Percentiles rank a stretch among this genome's conserved stretches.
Conservation (phyloP, 2,797 vertebrate species). For the Anas bahamensis region DNA sequence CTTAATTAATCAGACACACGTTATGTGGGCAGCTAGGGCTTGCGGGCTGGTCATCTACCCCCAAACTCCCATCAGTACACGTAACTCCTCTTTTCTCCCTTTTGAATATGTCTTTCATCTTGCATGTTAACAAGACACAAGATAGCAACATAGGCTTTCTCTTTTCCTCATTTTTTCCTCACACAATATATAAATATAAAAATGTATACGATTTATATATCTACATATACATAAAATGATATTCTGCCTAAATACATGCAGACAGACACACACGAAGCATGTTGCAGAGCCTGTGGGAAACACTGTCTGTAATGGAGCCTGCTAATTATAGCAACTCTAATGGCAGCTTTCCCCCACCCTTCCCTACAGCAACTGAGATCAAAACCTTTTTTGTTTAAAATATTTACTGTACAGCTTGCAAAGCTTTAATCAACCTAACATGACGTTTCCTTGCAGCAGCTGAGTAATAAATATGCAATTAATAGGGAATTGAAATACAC, state of each 20-base stretch:
- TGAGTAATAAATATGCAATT: constrained; percentile 64
- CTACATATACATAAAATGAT: constrained; percentile 19
- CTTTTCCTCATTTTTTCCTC: background rate
- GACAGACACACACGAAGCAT: constrained; percentile 20
- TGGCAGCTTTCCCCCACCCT: constrained; percentile 58
- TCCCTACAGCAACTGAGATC: constrained; percentile 68
- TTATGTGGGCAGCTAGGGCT: background rate
- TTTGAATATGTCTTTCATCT: constrained; percentile 4
- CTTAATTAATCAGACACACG: background rate
- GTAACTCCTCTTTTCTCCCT: background rate
- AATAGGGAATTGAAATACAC: constrained; percentile 67
- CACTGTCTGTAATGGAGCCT: constrained; percentile 45
- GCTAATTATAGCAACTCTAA: constrained; percentile 70
- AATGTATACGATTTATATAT: constrained; percentile 38
- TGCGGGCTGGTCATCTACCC: background rate
- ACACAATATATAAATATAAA: background rate
- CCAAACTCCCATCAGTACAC: background rate
- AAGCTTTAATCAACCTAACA: constrained; percentile 64
- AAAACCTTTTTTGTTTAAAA: constrained; percentile 76
- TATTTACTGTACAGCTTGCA: constrained; percentile 67
- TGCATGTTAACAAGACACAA: background rate
- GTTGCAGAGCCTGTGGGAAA: constrained; percentile 61
- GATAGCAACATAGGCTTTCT: background rate
- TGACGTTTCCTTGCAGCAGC: constrained; percentile 62
- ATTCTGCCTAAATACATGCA: constrained; percentile 37